Conservation (phyloP, 92 coral and sea anemone species). For the Zoanthus solanderi region DNA sequence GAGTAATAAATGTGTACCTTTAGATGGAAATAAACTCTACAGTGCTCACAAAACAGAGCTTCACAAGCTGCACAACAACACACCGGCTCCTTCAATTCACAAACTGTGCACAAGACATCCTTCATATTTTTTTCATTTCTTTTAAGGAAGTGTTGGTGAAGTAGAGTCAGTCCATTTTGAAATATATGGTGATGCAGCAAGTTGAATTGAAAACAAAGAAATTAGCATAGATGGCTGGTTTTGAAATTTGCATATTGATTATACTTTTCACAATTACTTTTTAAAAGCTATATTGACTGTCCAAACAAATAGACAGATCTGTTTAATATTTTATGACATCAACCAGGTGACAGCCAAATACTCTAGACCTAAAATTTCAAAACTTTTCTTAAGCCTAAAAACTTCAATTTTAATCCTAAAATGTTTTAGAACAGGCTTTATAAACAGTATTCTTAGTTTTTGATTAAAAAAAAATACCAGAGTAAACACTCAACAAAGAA, state of each 20-base stretch:
- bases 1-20: conserved; percentile 62
- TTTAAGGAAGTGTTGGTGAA: not conserved
- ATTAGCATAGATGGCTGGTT: not conserved
- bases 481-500: not conserved
- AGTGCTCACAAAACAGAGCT: conserved; percentile 83
- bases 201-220: not conserved
- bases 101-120: conserved; percentile 85
- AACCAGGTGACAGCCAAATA: not conserved
- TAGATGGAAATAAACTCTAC: conserved; percentile 67
- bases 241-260: conserved; percentile 38
- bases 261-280: not conserved
- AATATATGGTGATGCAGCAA: not conserved
- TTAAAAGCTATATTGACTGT: not conserved
- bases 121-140: conserved; percentile 56
- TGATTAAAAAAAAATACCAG: not conserved
- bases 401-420: not conserved
- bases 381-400: not conserved
- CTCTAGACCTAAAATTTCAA: not conserved
- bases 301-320: conserved; percentile 30
- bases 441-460: not conserved
- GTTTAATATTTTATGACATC: conserved; percentile 30
- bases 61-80: conserved; percentile 94
- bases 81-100: conserved; percentile 85
- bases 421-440: not conserved
- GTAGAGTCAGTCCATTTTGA: conserved; percentile 4